Evolutionary conservation across 2,888 invertebrate species (phyloP), one percentile per base, ranked within the genome.

Genomic region (Rhabditoides inermis): DNA sequence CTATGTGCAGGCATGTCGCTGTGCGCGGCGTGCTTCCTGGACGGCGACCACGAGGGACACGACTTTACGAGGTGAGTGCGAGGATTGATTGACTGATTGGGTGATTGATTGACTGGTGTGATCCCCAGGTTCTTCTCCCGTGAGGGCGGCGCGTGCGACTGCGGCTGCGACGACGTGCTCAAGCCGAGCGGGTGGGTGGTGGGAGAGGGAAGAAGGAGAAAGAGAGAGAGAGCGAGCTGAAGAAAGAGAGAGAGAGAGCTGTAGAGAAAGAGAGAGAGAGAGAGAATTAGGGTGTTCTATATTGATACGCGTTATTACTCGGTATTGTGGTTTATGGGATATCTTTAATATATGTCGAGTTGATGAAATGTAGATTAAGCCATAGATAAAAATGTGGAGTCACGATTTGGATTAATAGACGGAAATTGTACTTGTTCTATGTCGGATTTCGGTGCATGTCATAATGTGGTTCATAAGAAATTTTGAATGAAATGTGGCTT

Each of bases 111-210:
- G 12, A n/a, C 23, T 37, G 37, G 3, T 26, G 18, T 6, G 32
- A 32, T 32, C 15, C 30, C 5, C 48, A 49, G 49, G 15, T 72
- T 72, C 56, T 71, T 70, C 51, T 70, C 69, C 0, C 53, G 64
- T 25, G 67, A 65, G 20, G 72, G 72, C 40, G 71, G 71, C n/a
- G 69, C 68, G 2, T 71, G 71, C 42, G 71, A 71, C 44, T 71
- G 71, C 45, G 72, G 72, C 15, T 65, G 69, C 44, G 61, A 56
- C 1, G 70, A 72, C 39, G 70, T 72, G 0, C 55, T 72, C 26
- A 39, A 54, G 23, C 51, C 55, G 18, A 23, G 46, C 3, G 70
- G 70, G 45, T 63, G 26, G 6, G 53, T 32, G n/a, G 26, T 25
- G 25, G 2, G 4, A 18, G 25, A 10, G 42, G 7, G n/a, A n/a